Evolutionary conservation across 1,140 invertebrate species (phyloP).

Genomic region (Ooceraea biroi): DNA sequence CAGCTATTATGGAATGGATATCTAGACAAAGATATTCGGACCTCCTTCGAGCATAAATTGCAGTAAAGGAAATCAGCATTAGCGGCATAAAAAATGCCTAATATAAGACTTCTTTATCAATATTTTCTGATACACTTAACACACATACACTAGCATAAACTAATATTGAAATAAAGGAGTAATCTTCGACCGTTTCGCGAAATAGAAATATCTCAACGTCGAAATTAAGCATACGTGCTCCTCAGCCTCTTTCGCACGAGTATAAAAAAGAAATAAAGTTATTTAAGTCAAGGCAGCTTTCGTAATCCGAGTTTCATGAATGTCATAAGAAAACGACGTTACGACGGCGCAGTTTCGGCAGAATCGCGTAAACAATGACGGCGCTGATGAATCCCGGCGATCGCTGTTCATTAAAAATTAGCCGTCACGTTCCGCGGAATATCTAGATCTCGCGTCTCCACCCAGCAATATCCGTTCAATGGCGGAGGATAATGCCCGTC

Average conservation of each 20-base stretch:
- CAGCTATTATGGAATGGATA: constrained; percentile 29
- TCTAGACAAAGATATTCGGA: constrained; percentile 8
- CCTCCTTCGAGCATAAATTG: background rate
- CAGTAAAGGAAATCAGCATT: constrained; percentile 11
- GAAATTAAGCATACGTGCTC: no score
- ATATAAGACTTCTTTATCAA: background rate
- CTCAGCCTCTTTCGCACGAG: no score
- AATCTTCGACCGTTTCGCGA: background rate
- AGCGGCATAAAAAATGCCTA: constrained; percentile 14
- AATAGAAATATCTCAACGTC: background rate
- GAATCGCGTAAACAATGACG: constrained; percentile 52
- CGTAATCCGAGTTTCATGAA: constrained; percentile 4
- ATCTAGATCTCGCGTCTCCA: background rate
- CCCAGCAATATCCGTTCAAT: constrained; percentile 29
- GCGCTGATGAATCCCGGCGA: background rate
- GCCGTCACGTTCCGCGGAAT: background rate
- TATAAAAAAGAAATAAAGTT: background rate
- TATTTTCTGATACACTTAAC: background rate
- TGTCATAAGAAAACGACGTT: background rate
- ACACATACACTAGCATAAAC: background rate
- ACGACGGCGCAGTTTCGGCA: background rate
- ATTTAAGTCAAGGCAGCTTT: background rate
- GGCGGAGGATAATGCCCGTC: constrained; percentile 50
- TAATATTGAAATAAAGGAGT: background rate
- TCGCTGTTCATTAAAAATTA: constrained; percentile 23